Conservation (phyloP, 2,888 invertebrate species). For the Trachelus iudaicus region DNA sequence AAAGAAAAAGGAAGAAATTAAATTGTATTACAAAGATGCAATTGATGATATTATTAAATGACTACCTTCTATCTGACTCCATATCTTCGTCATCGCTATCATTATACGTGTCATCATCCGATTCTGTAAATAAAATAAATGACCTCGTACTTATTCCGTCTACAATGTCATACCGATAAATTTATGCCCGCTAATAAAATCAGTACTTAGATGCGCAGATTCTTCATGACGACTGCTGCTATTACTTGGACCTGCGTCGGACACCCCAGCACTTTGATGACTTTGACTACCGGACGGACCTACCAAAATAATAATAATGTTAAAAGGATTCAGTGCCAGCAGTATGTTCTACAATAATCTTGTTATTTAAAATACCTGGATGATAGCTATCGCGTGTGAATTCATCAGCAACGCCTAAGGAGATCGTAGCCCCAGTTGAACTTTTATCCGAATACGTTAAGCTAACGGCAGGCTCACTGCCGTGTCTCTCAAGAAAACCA, state of each 20-base stretch:
- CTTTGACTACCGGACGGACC: constrained; percentile 53
- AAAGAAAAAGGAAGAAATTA: constrained; percentile 16
- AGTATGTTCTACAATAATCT: background rate
- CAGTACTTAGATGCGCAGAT: background rate
- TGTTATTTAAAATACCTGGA: constrained; percentile 44
- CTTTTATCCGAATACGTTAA: constrained; percentile 74
- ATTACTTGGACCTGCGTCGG: constrained; percentile 50
- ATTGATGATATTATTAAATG: background rate
- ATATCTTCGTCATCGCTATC: constrained; percentile 63
- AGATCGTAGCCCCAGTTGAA: constrained; percentile 72
- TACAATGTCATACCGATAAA: background rate
- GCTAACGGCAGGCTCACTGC: constrained; percentile 72
- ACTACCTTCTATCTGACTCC: constrained; percentile 34
- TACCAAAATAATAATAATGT: constrained; percentile 17
- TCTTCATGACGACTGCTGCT: constrained; percentile 12
- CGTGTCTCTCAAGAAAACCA: constrained; percentile 71
- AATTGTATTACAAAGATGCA: background rate
- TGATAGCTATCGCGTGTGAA: constrained; percentile 59
- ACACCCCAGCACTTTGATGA: constrained; percentile 27
- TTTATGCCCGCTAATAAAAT: background rate
- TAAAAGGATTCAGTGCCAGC: background rate
- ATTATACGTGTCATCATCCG: constrained; percentile 57
- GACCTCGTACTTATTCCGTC: background rate
- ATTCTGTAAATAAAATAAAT: constrained; percentile 38
- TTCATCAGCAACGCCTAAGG: constrained; percentile 67